Percentiles rank a stretch among this genome's conserved stretches.
Evolutionary conservation across 2,113 vertebrate genomes (phyloP).

Genomic region (Brachypodius melanocephalos): DNA sequence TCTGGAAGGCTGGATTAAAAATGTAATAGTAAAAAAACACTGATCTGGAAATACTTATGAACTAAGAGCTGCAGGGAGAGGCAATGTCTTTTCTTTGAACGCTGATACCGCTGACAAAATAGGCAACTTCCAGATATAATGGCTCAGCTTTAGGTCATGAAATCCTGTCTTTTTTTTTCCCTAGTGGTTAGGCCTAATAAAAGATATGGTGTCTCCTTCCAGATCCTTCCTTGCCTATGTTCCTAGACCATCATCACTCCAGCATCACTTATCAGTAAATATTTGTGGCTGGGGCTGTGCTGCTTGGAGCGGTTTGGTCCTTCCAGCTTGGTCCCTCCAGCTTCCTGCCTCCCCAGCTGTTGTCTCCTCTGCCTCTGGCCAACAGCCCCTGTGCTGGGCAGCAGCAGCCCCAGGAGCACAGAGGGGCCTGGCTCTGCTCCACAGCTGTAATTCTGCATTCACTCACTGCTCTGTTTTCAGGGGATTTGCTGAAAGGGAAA

Average conservation of each 20-base stretch:
- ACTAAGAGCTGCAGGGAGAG: neutral
- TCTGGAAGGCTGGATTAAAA: neutral
- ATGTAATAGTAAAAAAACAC: neutral
- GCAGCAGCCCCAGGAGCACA: neutral
- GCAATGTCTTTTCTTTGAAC: neutral
- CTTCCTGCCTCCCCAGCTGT: neutral
- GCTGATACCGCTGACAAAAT: neutral
- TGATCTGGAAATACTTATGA: neutral
- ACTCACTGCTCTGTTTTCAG: neutral
- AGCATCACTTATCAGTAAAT: neutral
- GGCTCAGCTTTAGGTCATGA: neutral
- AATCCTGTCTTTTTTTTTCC: neutral
- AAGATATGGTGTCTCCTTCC: neutral
- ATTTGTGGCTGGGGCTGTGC: neutral
- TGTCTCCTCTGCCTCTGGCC: neutral
- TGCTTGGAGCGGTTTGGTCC: neutral
- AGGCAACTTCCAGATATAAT: neutral
- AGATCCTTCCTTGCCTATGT: neutral
- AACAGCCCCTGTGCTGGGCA: neutral
- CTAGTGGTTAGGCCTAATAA: neutral
- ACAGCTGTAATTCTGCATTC: neutral
- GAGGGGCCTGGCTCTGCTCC: neutral
- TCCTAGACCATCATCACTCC: neutral
- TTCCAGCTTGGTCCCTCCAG: neutral
- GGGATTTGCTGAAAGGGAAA: neutral